Evolutionary conservation across 2,888 invertebrate species (phyloP).

Genomic region (Ormyrus rosae): DNA sequence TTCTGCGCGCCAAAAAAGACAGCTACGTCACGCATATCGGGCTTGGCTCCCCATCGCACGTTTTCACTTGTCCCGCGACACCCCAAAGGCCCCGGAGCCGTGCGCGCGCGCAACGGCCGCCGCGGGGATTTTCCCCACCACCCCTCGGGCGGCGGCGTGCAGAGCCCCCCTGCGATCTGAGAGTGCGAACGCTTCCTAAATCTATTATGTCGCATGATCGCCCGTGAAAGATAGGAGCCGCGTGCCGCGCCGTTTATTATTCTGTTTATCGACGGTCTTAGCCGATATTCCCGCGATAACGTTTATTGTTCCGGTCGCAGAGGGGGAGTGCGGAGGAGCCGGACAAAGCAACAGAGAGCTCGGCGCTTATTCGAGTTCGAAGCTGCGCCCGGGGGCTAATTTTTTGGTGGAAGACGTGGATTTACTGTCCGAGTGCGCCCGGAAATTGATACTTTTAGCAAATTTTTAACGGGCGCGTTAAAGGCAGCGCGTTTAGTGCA

Average conservation of each 20-base stretch:
- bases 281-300: constrained; percentile 23
- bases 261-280: constrained; percentile 21
- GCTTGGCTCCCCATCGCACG: neutral
- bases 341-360: too few species aligned
- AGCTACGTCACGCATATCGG: neutral
- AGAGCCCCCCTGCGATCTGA: neutral
- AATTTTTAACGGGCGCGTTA: too few species aligned
- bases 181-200: constrained; percentile 36
- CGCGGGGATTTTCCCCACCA: constrained; percentile 19
- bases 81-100: too few species aligned
- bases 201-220: constrained; percentile 63
- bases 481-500: too few species aligned
- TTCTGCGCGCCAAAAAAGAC: neutral
- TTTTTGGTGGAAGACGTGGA: too few species aligned
- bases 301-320: constrained; percentile 11
- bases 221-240: constrained; percentile 56
- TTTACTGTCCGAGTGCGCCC: too few species aligned
- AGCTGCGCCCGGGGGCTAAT: too few species aligned
- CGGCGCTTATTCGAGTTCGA: too few species aligned
- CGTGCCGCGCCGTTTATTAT: neutral
- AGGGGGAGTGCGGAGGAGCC: neutral
- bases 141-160: neutral
- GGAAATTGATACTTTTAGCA: too few species aligned
- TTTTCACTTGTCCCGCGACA: constrained; percentile 24
- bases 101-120: neutral